Percentiles rank a stretch among this genome's conserved stretches.
phyloP scores from a whole-genome alignment of 2,888 invertebrate species.

The Morpho helenor region DNA sequence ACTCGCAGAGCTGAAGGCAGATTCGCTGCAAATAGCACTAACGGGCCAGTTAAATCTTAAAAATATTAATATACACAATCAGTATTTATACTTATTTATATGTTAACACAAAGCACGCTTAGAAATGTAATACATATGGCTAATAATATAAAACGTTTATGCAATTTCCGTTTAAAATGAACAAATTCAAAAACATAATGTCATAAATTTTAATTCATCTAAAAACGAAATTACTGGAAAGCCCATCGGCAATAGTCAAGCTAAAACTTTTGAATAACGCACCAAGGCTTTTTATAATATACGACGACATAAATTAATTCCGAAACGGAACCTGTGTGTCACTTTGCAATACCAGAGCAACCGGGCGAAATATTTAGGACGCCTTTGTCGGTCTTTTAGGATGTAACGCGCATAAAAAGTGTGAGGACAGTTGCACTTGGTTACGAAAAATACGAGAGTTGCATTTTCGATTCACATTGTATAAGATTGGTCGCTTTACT shows the following conservation, averaged over 20 bases:
- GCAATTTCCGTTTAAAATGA: no score
- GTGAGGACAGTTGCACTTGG: conserved; percentile 40
- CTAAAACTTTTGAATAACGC: conserved; percentile 14
- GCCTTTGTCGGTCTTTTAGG: conserved; percentile 33
- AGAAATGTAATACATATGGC: no score
- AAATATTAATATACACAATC: no score
- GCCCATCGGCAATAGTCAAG: conserved; percentile 9
- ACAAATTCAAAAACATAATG: no score
- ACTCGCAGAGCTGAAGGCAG: no score
- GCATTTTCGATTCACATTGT: conserved; percentile 43
- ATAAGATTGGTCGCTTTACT: conserved; percentile 33
- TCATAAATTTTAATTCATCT: no score
- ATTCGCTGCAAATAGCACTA: no score
- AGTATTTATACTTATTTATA: no score
- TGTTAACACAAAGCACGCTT: no score
- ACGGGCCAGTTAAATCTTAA: no score
- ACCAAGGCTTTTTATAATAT: conserved; percentile 14
- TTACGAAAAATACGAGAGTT: conserved; percentile 48
- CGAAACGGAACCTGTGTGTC: conserved; percentile 21
- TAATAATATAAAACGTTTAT: no score
- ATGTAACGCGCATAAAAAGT: conserved; percentile 49
- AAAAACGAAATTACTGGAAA: background rate
- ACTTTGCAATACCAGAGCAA: conserved; percentile 19
- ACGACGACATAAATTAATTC: conserved; percentile 16
- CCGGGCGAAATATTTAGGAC: conserved; percentile 24